These are phyloP conservation scores for Parotocinclus haroldoi DNA, from an alignment of 2,797 vertebrate species.

Conservation along the genomic window DNA sequence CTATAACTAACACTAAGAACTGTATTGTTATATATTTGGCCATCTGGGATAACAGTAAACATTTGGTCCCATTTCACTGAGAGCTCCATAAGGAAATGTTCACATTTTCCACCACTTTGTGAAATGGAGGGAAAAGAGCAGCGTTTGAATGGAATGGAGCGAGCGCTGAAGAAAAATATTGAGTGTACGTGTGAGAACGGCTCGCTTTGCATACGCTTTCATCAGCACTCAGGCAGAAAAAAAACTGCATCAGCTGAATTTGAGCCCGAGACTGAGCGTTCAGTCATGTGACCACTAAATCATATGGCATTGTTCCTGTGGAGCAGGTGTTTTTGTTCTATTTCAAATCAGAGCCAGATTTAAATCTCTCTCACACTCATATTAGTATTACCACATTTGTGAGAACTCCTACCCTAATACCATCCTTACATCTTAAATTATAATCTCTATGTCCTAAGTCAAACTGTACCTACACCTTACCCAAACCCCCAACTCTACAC, in stretches of 20 bases:
- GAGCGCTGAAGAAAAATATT: neutral
- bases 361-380: slow-evolving; percentile 1
- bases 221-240: slow-evolving; percentile 49
- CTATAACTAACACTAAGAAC: no score
- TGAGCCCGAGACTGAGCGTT: slow-evolving; percentile 41
- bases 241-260: slow-evolving; percentile 63
- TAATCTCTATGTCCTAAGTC: no score
- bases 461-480: no score
- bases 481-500: no score
- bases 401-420: no score
- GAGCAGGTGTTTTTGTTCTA: slow-evolving; percentile 6
- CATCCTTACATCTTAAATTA: no score
- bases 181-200: neutral
- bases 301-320: slow-evolving; percentile 20
- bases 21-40: no score
- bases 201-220: slow-evolving; percentile 61
- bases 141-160: neutral
- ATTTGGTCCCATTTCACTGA: no score
- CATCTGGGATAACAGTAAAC: no score
- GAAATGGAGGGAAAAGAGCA: neutral
- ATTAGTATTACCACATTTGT: slow-evolving; percentile 8
- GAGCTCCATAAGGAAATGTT: no score
- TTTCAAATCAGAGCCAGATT: neutral
- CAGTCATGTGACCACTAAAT: slow-evolving; percentile 40
- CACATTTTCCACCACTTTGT: no score